Evolutionary conservation across 2,113 vertebrate genomes (phyloP), one percentile per base, ranked within the genome.

Genomic region (Pachyramphus minor): DNA sequence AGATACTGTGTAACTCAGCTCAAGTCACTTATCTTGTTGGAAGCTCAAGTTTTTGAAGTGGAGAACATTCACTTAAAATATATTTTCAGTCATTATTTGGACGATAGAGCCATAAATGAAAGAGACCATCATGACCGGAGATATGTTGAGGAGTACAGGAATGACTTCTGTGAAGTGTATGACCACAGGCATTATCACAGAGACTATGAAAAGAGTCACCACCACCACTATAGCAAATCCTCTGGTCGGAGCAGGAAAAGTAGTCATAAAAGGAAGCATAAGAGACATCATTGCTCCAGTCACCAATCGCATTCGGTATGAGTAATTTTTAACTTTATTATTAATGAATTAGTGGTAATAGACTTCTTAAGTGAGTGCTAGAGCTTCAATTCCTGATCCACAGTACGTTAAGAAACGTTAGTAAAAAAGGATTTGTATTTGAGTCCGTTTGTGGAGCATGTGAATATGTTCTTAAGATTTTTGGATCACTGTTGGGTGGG

Each of bases 201-300:
- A 92, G 98, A 99, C 94, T 97, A 98, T 97, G 98, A 97, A 97
- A 98, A 97, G 96, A 90, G 93, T 96, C 98, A 98, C 78, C 95
- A 95, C 97, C 98, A 99, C 95, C 99, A 99, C 97, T 99, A 99
- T 98, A 99, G 99, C 98, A 99, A 99, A 97, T 99, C 99, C 44
- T 99, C 99, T 31, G 98, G 98, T 41, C 98, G 93, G 92, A 98
- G 98, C 96, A 97, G 98, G 58, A 99, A 98, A 96, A 99, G 99
- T 98, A 98, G 98, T 94, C 98, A 96, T 97, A 98, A 98, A 98
- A 98, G 97, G 95, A 98, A 98, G 91, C 98, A 84, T 95, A 98
- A 98, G 87, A 98, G 95, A 74, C 98, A 98, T 62, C 98, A 98
- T 69, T 98, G 94, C 94, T 98, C 98, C 96, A 98, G 97, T 88